phyloP scores from a whole-genome alignment of 2,888 invertebrate genomes.

The Helicoverpa assulta region DNA sequence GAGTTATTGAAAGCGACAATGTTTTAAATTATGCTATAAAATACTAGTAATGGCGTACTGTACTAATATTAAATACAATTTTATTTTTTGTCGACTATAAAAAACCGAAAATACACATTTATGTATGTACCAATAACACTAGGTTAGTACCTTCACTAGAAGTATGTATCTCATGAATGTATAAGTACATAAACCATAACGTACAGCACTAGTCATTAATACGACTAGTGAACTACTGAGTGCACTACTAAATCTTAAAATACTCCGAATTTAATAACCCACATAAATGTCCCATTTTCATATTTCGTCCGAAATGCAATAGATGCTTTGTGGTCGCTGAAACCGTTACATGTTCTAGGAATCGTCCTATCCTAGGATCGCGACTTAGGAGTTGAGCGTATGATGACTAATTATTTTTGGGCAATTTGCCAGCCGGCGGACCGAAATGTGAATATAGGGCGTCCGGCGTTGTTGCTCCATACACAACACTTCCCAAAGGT shows the following conservation, averaged over 20 bases:
- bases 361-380: slow-evolving; percentile 75
- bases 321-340: slow-evolving; percentile 52
- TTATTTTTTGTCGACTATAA: background rate
- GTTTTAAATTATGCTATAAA: slow-evolving; percentile 1
- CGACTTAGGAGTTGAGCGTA: slow-evolving; percentile 69
- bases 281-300: slow-evolving; percentile 42
- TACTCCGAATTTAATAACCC: slow-evolving; percentile 39
- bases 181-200: background rate
- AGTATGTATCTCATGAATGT: background rate
- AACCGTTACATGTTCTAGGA: slow-evolving; percentile 72
- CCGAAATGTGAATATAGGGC: slow-evolving; percentile 69
- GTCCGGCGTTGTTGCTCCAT: slow-evolving; percentile 64
- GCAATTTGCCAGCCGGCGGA: slow-evolving; percentile 81
- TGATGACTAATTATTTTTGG: slow-evolving; percentile 87
- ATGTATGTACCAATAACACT: background rate
- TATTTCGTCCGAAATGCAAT: slow-evolving; percentile 49
- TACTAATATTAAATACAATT: background rate
- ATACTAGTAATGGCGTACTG: background rate
- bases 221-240: slow-evolving; percentile 1
- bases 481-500: slow-evolving; percentile 73
- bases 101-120: background rate
- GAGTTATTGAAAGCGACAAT: slow-evolving; percentile 16
- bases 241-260: slow-evolving; percentile 19
- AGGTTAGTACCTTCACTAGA: background rate
- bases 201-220: slow-evolving; percentile 3